These are phyloP conservation scores for Cephalopterus ornatus DNA, from an alignment of 2,113 vertebrate genomes.

Conservation along the genomic window DNA sequence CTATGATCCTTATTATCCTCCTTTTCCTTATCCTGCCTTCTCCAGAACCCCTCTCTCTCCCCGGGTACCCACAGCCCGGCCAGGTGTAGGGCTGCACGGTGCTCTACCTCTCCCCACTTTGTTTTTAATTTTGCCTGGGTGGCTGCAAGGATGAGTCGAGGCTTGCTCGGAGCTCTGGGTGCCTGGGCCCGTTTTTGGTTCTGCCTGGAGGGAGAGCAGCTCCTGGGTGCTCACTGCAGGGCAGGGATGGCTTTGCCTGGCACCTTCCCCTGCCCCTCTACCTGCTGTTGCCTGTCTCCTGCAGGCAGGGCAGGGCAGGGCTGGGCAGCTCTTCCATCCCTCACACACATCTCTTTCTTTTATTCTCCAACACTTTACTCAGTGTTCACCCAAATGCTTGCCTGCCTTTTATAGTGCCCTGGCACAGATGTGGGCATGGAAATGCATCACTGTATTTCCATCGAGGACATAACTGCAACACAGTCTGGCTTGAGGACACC, in stretches of 20 bases:
- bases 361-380: not conserved
- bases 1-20: too few relatives aligned
- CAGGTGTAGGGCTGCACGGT: not conserved
- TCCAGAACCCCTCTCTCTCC: not conserved
- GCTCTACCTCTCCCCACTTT: not conserved
- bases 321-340: not conserved
- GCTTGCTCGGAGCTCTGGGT: not conserved
- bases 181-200: not conserved
- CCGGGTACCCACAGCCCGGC: not conserved
- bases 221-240: not conserved
- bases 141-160: not conserved
- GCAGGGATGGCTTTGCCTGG: not conserved
- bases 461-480: not conserved
- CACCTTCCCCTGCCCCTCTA: not conserved
- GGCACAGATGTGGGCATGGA: accelerated
- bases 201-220: not conserved
- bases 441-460: not conserved
- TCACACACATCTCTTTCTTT: not conserved
- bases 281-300: not conserved
- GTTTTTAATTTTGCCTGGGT: not conserved
- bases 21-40: too few relatives aligned
- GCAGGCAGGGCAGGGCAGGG: not conserved
- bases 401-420: not conserved
- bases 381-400: not conserved
- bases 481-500: not conserved